Base-by-base conservation (phyloP, 2,888 invertebrate genomes). In the Phaonia tiefii region DNA sequence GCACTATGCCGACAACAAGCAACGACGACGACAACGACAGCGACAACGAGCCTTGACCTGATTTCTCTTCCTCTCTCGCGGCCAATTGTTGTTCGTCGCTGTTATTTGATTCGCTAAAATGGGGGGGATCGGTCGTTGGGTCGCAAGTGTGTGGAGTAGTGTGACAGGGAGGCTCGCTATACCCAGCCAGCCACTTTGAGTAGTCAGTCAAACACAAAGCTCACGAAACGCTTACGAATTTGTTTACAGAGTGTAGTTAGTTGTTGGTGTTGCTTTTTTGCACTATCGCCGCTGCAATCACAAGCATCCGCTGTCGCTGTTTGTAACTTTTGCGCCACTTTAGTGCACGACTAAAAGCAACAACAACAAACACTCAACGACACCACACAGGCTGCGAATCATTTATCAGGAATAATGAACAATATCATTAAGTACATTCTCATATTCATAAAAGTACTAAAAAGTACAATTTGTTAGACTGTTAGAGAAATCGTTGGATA, bases 1-100 rank as follows among this genome's bases (percentile, higher is more conserved):
- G n/a, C n/a, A n/a, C n/a, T n/a, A n/a, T n/a, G n/a, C n/a, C n/a
- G n/a, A n/a, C n/a, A n/a, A n/a, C n/a, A n/a, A n/a, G n/a, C 31
- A 31, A 31, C 3, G 8, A 31, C 63, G 78, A 80, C 82, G 86
- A 86, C 89, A 86, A 88, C 87, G 25, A 31, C 51, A 89, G 89
- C 80, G 49, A 73, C 76, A 74, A 42, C 75, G 78, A 78, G 90
- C 90, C 90, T 90, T 90, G 90, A 90, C 90, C 90, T 90, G 90
- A 90, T 90, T 90, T 90, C 90, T 90, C 90, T 90, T 89, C 90
- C 90, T 90, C 90, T 90, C 90, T 90, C 89, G 87, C 88, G 86
- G 86, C 86, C 86, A 88, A 85, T 86, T 86, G 85, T 84, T 84
- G 85, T 84, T 84, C 39, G 49, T 78, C 42, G 49, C 75, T 82